These are phyloP conservation scores for Helicoverpa assulta DNA, from an alignment of 2,888 invertebrate genomes.

Conservation along the genomic window DNA sequence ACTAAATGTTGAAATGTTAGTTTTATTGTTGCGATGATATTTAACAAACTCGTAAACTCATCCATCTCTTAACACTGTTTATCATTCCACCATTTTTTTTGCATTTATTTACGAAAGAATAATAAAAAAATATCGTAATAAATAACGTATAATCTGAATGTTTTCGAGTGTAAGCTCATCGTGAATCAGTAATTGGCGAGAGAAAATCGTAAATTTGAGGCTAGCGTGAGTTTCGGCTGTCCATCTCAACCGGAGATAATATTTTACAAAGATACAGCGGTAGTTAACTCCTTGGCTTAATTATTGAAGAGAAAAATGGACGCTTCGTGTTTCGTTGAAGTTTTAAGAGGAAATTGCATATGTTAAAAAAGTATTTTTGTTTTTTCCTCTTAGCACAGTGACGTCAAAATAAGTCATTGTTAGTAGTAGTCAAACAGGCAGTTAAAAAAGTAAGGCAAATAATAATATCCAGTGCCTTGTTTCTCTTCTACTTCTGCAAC, in stretches of 20 bases:
- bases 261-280: slow-evolving; percentile 42
- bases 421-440: not conserved
- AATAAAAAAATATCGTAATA: slow-evolving; percentile 36
- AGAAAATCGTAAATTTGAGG: slow-evolving; percentile 58
- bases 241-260: slow-evolving; percentile 47
- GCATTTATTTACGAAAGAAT: not conserved
- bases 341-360: not conserved
- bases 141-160: slow-evolving; percentile 31
- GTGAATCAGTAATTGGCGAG: slow-evolving; percentile 50
- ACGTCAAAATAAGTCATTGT: not conserved
- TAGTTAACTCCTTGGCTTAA: slow-evolving; percentile 34
- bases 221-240: slow-evolving; percentile 54
- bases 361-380: too few species aligned
- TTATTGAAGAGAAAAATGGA: slow-evolving; percentile 27
- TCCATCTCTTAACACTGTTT: slow-evolving; percentile 9
- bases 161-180: slow-evolving; percentile 27
- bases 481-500: slow-evolving; percentile 18
- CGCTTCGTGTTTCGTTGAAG: not conserved
- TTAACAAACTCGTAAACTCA: slow-evolving; percentile 17
- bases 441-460: slow-evolving; percentile 3
- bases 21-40: slow-evolving; percentile 19
- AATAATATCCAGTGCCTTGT: slow-evolving; percentile 10
- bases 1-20: not conserved
- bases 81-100: too few species aligned
- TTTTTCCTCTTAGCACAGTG: too few species aligned